A percentile compares a stretch with the other conserved stretches of the same genome.
Evolutionary conservation across 2,888 invertebrate species (phyloP).

Genomic region (Eulithis testata): DNA sequence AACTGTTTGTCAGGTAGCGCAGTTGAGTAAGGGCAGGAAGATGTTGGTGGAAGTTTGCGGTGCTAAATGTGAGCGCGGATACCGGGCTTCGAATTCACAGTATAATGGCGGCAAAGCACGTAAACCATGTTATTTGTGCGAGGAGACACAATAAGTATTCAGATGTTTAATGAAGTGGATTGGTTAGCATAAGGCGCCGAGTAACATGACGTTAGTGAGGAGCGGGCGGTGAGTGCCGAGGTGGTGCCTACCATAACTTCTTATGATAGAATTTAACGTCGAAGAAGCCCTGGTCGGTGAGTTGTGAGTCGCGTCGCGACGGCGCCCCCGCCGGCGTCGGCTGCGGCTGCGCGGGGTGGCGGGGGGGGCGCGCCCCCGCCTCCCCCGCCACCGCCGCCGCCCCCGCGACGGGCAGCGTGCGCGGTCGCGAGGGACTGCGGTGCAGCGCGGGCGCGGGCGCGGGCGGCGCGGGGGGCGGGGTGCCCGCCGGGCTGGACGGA

Average conservation of each 20-base stretch:
- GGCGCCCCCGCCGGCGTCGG: conserved; percentile 48
- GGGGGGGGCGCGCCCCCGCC: conserved; percentile 30
- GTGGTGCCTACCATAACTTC: conserved; percentile 87
- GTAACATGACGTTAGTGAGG: background rate
- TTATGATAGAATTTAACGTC: conserved; percentile 92
- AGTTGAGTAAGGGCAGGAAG: no score
- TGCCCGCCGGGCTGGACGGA: conserved; percentile 7
- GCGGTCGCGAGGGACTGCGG: conserved; percentile 15
- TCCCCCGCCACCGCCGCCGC: conserved; percentile 16
- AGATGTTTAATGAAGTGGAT: no score
- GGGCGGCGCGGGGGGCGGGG: background rate
- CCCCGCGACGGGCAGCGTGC: conserved; percentile 20
- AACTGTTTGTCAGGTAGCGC: no score
- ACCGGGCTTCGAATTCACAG: no score
- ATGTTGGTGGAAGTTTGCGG: no score
- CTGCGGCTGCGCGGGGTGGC: no score
- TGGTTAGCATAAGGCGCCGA: no score
- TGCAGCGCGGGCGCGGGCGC: conserved; percentile 7
- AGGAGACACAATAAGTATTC: no score
- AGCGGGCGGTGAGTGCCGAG: background rate
- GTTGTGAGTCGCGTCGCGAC: conserved; percentile 67
- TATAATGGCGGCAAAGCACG: no score
- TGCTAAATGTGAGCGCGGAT: no score
- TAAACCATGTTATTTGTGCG: no score
- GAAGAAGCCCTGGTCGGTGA: conserved; percentile 88